phyloP scores from a whole-genome alignment of 2,888 invertebrate species.

The Tetramorium bicarinatum region DNA sequence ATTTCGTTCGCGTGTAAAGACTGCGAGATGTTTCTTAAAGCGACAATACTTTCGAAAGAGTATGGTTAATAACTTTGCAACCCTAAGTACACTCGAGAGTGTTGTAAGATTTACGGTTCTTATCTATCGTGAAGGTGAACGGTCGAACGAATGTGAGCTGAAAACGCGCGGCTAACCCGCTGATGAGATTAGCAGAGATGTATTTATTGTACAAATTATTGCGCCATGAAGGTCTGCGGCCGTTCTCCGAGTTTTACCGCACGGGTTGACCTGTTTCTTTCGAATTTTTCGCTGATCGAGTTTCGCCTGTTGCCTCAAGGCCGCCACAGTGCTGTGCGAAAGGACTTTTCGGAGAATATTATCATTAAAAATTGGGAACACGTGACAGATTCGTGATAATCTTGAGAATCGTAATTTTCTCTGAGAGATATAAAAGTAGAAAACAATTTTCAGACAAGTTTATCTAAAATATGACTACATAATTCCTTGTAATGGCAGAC shows the following conservation, averaged over 20 bases:
- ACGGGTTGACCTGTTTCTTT: slow-evolving; percentile 47
- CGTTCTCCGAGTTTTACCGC: slow-evolving; percentile 26
- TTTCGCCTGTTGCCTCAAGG: slow-evolving; percentile 14
- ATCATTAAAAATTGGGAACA: not conserved
- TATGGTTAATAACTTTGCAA: not conserved
- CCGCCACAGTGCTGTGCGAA: not conserved
- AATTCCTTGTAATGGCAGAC: not conserved
- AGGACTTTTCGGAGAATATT: not conserved
- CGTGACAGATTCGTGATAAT: not conserved
- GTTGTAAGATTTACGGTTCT: slow-evolving; percentile 29
- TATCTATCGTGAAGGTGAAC: slow-evolving; percentile 40
- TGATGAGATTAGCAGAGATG: slow-evolving; percentile 67
- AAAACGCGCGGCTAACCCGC: slow-evolving; percentile 57
- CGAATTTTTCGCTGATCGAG: slow-evolving; percentile 33
- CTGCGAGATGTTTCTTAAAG: not conserved
- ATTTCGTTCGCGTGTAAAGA: not conserved
- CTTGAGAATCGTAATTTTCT: not conserved
- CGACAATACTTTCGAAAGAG: not conserved
- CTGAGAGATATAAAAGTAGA: not conserved
- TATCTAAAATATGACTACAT: not conserved
- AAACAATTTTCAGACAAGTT: not conserved
- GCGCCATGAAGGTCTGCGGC: slow-evolving; percentile 22
- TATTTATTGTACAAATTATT: slow-evolving; percentile 70
- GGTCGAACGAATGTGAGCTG: slow-evolving; percentile 31
- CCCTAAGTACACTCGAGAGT: not conserved